Base-by-base conservation (phyloP, 1,140 invertebrate genomes). In the Doryteuthis pealeii region DNA sequence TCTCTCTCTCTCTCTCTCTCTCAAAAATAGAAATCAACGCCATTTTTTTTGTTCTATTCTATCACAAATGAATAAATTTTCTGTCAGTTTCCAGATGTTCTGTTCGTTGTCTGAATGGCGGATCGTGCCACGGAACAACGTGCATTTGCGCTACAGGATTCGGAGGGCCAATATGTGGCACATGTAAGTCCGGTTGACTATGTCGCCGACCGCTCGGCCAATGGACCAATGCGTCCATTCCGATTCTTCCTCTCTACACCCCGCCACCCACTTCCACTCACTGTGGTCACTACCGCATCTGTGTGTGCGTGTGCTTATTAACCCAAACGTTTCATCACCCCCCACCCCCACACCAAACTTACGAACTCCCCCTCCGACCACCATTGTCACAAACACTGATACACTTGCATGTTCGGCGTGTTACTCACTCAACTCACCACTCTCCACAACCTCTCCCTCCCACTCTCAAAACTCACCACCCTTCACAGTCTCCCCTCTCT, bases 91-190 rank as follows among this genome's bases (percentile, higher is more conserved):
- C 18, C 65, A 69, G 89, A 22, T 94, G 93, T 81, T 89, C 90
- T 76, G 90, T 90, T 5, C 91, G 92, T 74, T 94, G 94, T 82
- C 90, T 93, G 85, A 93, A 94, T 85, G 92, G 92, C 26, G 94
- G 93, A 14, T 91, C 92, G 3, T 95, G 93, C 84, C 90, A 91
- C 76, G 92, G 92, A 5, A 80, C 80, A 10, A 92, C 90, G 74
- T 95, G 94, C 86, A 87, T 91, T 32, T 95, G 94, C 83, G 89
- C 91, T 45, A 87, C 90, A 18, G 93, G 94, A 28, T 95, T 92
- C 87, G 90, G 90, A 45, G 93, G 93, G 22, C 92, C 94, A 85
- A 92, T 91, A 79, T 95, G 94, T 80, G 93, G 90, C 66, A 93
- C 94, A 89, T 92, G 93, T 94, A 88, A 92, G 91, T 33, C 66